Evolutionary conservation across 2,113 vertebrate species (phyloP), one percentile per base, ranked within the genome.

Genomic region (Lophius piscatorius): DNA sequence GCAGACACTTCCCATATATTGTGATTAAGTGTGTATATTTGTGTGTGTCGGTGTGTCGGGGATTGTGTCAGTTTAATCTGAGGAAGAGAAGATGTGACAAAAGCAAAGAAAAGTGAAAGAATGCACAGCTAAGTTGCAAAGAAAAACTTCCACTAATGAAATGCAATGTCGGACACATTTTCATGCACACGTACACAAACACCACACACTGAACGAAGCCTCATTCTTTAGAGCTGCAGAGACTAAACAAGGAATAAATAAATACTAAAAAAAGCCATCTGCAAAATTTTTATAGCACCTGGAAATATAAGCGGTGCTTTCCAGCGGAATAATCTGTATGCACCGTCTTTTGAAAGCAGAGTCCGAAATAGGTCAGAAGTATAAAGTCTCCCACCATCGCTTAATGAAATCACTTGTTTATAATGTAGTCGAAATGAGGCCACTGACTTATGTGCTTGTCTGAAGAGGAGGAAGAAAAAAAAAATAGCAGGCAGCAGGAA

Each of bases 71-170:
- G 36, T 84, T 79, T 78, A 86, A 83, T 89, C 74, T 72, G 59
- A 79, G 73, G 69, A 68, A 69, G 76, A 45, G 70, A 74, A 78
- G 63, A 75, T 68, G 57, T 76, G 69, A 83, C 69, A 44, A 41
- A 40, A 61, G 41, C 33, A 41, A 47, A 57, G 62, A 51, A 34
- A 52, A 73, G 85, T 76, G 47, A 80, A 81, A 82, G 67, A 85
- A 79, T 64, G 63, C 34, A 20, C 65, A 55, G 47, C n/a, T n/a
- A n/a, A n/a, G n/a, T n/a, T n/a, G n/a, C n/a, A n/a, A 24, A 34
- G 68, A 49, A 64, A 75, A 76, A 80, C 65, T 80, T 64, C n/a
- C 12, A 13, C 40, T 86, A 74, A 86, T 89, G 79, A 81, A 78
- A 76, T 62, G 44, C 59, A 56, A 59, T 2, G 59, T 59, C 48